Conservation (phyloP, 2,797 vertebrate species). For the Phrynocephalus vlangalii region DNA sequence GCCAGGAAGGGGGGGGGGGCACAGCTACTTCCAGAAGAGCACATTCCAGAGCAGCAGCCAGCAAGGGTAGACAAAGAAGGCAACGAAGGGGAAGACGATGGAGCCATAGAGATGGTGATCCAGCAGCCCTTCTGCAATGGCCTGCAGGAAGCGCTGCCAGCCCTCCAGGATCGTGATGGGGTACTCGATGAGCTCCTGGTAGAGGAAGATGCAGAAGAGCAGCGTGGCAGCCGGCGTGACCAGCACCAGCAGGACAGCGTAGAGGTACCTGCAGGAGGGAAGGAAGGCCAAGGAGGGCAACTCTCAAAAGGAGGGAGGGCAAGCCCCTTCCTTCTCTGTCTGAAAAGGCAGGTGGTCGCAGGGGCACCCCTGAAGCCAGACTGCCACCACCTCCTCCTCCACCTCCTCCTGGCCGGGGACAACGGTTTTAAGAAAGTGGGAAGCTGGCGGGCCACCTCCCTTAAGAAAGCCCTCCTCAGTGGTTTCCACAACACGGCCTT, state of each 20-base stretch:
- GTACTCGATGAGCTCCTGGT: conserved; percentile 86
- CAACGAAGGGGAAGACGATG: conserved; percentile 87
- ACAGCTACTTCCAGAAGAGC: conserved; percentile 88
- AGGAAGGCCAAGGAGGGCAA: not conserved
- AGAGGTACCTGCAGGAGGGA: conserved; percentile 74
- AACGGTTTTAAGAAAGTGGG: too few species aligned
- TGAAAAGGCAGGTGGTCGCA: not conserved
- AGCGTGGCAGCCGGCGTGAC: conserved; percentile 86
- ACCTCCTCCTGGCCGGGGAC: too few species aligned
- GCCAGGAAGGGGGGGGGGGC: too few species aligned
- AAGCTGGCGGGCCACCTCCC: too few species aligned
- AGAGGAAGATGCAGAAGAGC: conserved; percentile 86
- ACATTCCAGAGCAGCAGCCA: conserved; percentile 96
- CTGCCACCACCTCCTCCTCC: too few species aligned
- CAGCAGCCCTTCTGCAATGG: conserved; percentile 90
- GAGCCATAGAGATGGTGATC: conserved; percentile 89
- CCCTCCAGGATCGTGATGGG: conserved; percentile 84
- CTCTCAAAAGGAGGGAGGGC: too few species aligned
- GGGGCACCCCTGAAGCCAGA: too few species aligned
- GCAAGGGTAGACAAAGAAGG: conserved; percentile 88
- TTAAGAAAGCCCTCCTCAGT: too few species aligned
- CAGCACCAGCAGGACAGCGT: conserved; percentile 81
- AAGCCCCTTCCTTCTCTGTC: too few species aligned
- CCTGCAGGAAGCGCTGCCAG: conserved; percentile 89
- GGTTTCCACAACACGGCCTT: too few species aligned